Percentiles rank a stretch among this genome's conserved stretches.
phyloP scores from a whole-genome alignment of 2,113 vertebrate genomes.

The Muntiacus reevesi region DNA sequence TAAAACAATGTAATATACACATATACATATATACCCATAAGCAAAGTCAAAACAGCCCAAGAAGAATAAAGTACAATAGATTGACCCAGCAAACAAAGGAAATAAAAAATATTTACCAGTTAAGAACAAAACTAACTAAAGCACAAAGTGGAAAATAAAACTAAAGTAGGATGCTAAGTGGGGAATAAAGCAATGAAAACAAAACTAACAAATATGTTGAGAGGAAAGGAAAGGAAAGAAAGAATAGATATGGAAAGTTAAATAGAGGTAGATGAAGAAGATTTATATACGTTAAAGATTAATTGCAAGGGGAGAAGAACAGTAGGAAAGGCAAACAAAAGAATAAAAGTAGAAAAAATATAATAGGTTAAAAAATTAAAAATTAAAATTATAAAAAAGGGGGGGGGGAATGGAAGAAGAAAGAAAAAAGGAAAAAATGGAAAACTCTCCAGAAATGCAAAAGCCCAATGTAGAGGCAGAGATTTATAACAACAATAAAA shows the following conservation, averaged over 20 bases:
- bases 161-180: background rate
- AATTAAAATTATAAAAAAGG: background rate
- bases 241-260: background rate
- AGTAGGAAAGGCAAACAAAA: background rate
- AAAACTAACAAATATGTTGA: background rate
- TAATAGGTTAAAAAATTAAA: background rate
- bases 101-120: background rate
- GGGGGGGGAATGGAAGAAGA: background rate
- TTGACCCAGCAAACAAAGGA: background rate
- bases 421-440: background rate
- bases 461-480: background rate
- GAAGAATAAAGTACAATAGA: background rate
- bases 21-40: background rate
- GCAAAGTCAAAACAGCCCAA: background rate
- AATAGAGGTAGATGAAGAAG: background rate
- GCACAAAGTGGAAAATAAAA: background rate
- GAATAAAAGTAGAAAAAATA: background rate
- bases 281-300: background rate
- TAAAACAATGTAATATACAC: background rate
- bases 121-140: background rate
- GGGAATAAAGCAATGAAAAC: background rate
- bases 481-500: background rate
- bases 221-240: background rate
- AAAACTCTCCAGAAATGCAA: background rate
- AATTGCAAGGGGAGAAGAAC: background rate